phyloP scores from a whole-genome alignment of 2,888 invertebrate genomes.

The Smittia sp. region DNA sequence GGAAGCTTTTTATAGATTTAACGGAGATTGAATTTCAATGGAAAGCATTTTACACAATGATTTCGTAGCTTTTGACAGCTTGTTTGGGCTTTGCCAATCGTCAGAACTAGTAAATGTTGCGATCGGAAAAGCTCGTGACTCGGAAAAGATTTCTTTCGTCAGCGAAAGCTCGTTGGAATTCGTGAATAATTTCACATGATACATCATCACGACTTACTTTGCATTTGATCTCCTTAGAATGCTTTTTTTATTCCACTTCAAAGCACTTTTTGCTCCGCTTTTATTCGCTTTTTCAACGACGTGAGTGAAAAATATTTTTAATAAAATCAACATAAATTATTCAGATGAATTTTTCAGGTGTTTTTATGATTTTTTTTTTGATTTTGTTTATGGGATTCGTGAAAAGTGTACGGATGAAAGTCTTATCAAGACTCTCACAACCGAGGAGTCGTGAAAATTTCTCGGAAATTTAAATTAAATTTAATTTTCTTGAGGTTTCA shows the following conservation, averaged over 20 bases:
- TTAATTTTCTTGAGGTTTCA: too few species aligned
- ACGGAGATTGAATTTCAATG: slow-evolving; percentile 4
- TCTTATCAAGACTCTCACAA: too few species aligned
- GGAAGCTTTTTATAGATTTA: background rate
- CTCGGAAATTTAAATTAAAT: too few species aligned
- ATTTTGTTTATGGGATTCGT: background rate
- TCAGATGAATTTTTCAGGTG: background rate
- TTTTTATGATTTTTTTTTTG: slow-evolving; percentile 2
- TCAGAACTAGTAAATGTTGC: too few species aligned
- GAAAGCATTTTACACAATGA: background rate
- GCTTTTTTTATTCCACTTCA: background rate
- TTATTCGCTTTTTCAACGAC: background rate
- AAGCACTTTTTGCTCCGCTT: background rate
- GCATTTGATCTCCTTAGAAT: slow-evolving; percentile 11
- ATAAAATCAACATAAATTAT: background rate
- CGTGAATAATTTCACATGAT: background rate
- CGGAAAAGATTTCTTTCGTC: too few species aligned
- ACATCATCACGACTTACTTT: slow-evolving; percentile 16
- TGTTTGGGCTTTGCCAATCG: too few species aligned
- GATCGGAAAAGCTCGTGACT: too few species aligned
- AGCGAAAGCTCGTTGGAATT: background rate
- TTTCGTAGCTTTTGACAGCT: background rate
- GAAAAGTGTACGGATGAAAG: too few species aligned
- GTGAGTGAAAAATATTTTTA: slow-evolving; percentile 8
- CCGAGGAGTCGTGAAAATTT: too few species aligned